Percentiles rank a stretch among this genome's conserved stretches.
Evolutionary conservation across 2,888 invertebrate genomes (phyloP).

Genomic region (Sisyra nigra): DNA sequence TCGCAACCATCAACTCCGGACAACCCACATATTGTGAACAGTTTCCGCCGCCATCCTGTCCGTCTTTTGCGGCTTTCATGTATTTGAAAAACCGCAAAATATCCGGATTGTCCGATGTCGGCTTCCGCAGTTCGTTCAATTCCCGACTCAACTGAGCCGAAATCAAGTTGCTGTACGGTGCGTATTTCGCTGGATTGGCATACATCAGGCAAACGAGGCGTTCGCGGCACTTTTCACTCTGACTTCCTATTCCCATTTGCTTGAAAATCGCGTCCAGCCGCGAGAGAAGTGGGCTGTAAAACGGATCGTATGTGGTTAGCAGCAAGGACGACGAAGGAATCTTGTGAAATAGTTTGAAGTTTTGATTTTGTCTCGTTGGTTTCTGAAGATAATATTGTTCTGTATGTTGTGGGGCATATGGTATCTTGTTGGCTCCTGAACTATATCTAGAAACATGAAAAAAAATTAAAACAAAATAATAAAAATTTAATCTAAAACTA

Average conservation of each 20-base stretch:
- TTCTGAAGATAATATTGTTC: slow-evolving; percentile 48
- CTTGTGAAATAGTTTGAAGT: slow-evolving; percentile 74
- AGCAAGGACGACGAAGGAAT: slow-evolving; percentile 70
- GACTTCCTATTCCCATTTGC: slow-evolving; percentile 43
- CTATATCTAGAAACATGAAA: slow-evolving; percentile 31
- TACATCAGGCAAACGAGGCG: slow-evolving; percentile 79
- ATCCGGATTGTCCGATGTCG: slow-evolving; percentile 73
- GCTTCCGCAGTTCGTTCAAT: slow-evolving; percentile 68
- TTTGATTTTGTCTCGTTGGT: slow-evolving; percentile 30
- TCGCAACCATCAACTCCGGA: slow-evolving; percentile 35
- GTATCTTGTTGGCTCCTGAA: slow-evolving; percentile 42
- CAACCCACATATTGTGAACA: slow-evolving; percentile 56
- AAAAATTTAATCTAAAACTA: too few species aligned
- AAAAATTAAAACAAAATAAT: too few species aligned
- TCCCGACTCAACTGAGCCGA: slow-evolving; percentile 80
- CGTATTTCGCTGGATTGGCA: slow-evolving; percentile 72
- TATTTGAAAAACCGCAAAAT: slow-evolving; percentile 78
- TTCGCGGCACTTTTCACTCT: slow-evolving; percentile 59
- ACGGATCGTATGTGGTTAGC: slow-evolving; percentile 75
- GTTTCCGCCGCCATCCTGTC: slow-evolving; percentile 56
- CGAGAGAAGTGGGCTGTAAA: slow-evolving; percentile 74
- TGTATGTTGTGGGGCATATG: slow-evolving; percentile 39
- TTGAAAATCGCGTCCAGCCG: slow-evolving; percentile 73
- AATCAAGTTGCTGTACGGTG: slow-evolving; percentile 75
- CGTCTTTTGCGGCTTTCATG: slow-evolving; percentile 79